Base-by-base conservation (phyloP, 1,140 invertebrate species). In the Heterodera schachtii region DNA sequence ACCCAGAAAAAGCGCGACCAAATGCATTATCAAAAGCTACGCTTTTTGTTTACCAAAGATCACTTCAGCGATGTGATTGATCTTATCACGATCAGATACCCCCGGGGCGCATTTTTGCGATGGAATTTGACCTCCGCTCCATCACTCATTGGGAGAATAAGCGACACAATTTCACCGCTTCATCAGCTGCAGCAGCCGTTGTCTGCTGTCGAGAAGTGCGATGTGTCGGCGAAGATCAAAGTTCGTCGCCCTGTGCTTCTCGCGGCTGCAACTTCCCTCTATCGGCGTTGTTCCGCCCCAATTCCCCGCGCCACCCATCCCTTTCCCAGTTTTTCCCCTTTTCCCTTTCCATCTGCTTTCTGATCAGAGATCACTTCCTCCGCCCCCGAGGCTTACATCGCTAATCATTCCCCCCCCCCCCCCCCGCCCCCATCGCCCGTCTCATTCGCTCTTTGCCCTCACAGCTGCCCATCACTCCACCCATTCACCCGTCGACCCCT, bases 81-180 rank as follows among this genome's bases (percentile, higher is more conserved):
- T 64, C 57, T 64, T 64, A 64, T 64, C 57, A 64, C 57, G 57
- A 64, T 64, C 57, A 64, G 57, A 64, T 64, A 64, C 57, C 57
- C 57, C 57, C 57, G 57, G 57, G 57, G 57, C 57, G 57, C 57
- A 19, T 64, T 64, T 64, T 64, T 64, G 57, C 16, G 57, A 64
- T 64, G 57, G 57, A 64, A 64, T 64, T 64, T 64, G 57, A 64
- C 57, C 57, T 64, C 57, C 57, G 13, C 57, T 19, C 31, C 31
- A 31, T 31, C 31, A 31, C 31, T 31, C 31, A 31, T 31, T 31
- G 31, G 31, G 31, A 31, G 31, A 31, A 64, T 64, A 64, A 64
- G 57, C 16, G 13, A 52, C 11, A 8, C 11, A 52, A 8, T 52
- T 11, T 52, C 49, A 11, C 49, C 11, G 49, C 49, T 52, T 52